Base-by-base conservation (phyloP, 2,113 vertebrate genomes). In the Neoarius graeffei region DNA sequence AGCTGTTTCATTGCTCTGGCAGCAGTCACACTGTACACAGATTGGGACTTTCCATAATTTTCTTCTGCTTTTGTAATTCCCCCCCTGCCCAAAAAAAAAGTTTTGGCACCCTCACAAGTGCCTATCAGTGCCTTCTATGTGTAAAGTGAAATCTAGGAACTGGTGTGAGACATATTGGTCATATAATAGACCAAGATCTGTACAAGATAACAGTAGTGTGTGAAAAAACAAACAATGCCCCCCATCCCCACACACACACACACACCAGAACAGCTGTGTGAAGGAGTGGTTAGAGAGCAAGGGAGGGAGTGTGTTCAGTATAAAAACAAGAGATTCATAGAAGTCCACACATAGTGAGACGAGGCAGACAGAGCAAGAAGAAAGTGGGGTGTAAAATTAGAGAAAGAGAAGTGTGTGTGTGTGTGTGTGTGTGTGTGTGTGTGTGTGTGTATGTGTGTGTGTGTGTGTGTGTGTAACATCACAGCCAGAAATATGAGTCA, bases 241-340 rank as follows among this genome's bases (percentile, higher is more conserved):
- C 30, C n/a, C 27, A 30, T 3, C 25, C 80, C 67, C 86, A 83
- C 81, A 80, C 82, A 77, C 64, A 83, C 76, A 62, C 69, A 77
- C 87, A 66, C 85, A 91, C 73, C 91, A 93, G 92, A 88, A 92
- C 90, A 94, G 93, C 94, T 95, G 94, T 91, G 87, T 86, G 92
- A 94, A 93, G 94, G 94, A 94, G 95, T 93, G 92, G 93, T 93
- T 17, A 85, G 89, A 57, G 77, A 60, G 50, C n/a, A n/a, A 50
- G 35, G 85, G 86, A 30, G 69, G 74, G 66, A 19, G 56, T 87
- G 84, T 25, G 79, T 81, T 54, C 13, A 15, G 25, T 80, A 64
- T 86, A 80, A 85, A 54, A 62, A 77, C 62, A 77, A 81, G 83
- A 91, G 60, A 60, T 71, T 52, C 73, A 30, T 25, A 86, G 52